These are phyloP conservation scores for Ectropis grisescens DNA, from an alignment of 1,140 invertebrate genomes.

Conservation along the genomic window DNA sequence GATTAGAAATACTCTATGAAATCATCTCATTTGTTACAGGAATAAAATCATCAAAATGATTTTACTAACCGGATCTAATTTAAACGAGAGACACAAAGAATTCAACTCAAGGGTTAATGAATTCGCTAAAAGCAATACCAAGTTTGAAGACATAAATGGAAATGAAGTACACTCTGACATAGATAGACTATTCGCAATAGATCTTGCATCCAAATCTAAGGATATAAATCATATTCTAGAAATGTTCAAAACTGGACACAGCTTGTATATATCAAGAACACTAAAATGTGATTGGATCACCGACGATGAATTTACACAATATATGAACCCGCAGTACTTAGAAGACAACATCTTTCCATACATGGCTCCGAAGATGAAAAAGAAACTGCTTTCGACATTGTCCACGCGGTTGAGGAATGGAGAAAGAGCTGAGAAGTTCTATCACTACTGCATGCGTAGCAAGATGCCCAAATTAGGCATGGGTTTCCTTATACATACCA, in stretches of 20 bases:
- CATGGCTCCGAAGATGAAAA: conserved; percentile 22
- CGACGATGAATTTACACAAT: conserved; percentile 12
- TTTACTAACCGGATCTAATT: conserved; percentile 12
- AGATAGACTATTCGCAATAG: conserved; percentile 26
- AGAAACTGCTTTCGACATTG: conserved; percentile 13
- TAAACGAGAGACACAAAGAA: conserved; percentile 18
- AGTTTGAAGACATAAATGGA: conserved; percentile 5
- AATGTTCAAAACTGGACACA: conserved; percentile 22
- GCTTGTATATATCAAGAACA: conserved; percentile 19
- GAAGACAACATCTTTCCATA: conserved; percentile 18
- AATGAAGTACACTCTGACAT: conserved; percentile 18
- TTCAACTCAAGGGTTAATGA: conserved; percentile 20
- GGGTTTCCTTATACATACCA: conserved; percentile 17
- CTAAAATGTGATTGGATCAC: conserved; percentile 22
- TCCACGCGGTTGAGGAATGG: conserved; percentile 17
- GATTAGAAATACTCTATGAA: too few relatives aligned
- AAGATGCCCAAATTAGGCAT: conserved; percentile 11
- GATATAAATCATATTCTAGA: conserved; percentile 24
- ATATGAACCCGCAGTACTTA: conserved; percentile 19
- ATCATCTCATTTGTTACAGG: too few relatives aligned
- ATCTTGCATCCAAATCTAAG: conserved; percentile 21
- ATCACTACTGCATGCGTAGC: conserved; percentile 14
- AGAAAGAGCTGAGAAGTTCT: conserved; percentile 13
- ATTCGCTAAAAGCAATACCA: conserved; percentile 8
- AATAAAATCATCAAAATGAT: too few relatives aligned